Percentiles rank a stretch among this genome's conserved stretches.
Conservation (phyloP, 2,797 vertebrate genomes). For the Octomys mimax region DNA sequence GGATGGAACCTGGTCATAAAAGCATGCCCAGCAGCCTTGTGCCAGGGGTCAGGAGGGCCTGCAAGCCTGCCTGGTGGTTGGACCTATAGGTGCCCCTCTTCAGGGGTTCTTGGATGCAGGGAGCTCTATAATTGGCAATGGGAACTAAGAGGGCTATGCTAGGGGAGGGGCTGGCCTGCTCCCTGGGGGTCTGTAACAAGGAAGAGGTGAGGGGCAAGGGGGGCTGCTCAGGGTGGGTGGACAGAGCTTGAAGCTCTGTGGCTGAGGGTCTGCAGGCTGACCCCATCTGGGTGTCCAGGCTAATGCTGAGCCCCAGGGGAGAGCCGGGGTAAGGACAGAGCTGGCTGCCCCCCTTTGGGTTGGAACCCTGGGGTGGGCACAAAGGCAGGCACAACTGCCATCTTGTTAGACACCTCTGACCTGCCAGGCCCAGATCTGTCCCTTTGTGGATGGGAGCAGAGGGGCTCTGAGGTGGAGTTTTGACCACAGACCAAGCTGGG, state of each 20-base stretch:
- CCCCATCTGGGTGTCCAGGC: too few species aligned
- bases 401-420: background rate
- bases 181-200: too few species aligned
- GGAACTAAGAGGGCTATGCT: background rate
- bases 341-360: fast-evolving
- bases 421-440: background rate
- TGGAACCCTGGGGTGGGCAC: background rate
- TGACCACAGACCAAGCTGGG: background rate
- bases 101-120: background rate
- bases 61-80: too few species aligned
- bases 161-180: background rate
- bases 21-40: background rate
- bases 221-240: background rate
- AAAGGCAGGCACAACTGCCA: background rate
- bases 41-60: background rate
- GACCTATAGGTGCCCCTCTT: background rate
- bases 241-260: background rate
- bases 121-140: background rate
- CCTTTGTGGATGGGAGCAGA: background rate
- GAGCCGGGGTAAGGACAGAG: background rate
- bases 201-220: too few species aligned
- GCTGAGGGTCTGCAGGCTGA: background rate
- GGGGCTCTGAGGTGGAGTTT: background rate
- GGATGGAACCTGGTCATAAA: background rate
- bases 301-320: background rate